Evolutionary conservation across 2,113 vertebrate species (phyloP).

Genomic region (Cyanistes caeruleus): DNA sequence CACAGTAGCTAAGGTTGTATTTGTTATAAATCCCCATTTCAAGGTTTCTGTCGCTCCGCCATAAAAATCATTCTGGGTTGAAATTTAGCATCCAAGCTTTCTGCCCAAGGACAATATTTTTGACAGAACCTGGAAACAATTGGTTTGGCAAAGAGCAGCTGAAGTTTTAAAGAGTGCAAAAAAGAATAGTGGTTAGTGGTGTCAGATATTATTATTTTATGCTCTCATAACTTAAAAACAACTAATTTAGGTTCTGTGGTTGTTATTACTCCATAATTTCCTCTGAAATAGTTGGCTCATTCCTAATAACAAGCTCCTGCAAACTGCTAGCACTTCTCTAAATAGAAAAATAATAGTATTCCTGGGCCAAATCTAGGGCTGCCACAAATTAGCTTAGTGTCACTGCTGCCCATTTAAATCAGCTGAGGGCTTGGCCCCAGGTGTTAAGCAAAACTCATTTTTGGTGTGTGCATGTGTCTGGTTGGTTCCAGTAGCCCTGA

Average conservation of each 20-base stretch:
- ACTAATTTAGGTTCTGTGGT: constrained; percentile 52
- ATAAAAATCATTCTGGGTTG: constrained; percentile 54
- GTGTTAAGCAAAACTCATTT: background rate
- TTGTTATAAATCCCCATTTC: constrained; percentile 52
- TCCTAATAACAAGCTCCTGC: constrained; percentile 51
- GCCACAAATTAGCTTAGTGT: constrained; percentile 18
- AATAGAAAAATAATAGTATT: constrained; percentile 26
- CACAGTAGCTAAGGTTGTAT: constrained; percentile 34
- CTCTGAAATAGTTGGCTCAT: constrained; percentile 16
- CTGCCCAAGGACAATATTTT: constrained; percentile 69
- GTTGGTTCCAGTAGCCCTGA: background rate
- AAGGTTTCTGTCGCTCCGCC: constrained; percentile 51
- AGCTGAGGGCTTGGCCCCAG: constrained; percentile 28
- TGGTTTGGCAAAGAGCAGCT: constrained; percentile 41
- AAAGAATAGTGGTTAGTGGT: constrained; percentile 56
- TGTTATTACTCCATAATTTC: constrained; percentile 59
- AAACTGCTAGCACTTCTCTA: constrained; percentile 34
- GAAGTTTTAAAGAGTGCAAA: constrained; percentile 32
- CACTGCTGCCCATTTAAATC: background rate
- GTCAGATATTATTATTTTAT: constrained; percentile 67
- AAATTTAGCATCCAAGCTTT: constrained; percentile 54
- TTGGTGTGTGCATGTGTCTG: background rate
- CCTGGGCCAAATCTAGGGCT: background rate
- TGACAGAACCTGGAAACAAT: constrained; percentile 70
- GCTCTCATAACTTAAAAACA: constrained; percentile 60